These are phyloP conservation scores for Trialeurodes vaporariorum DNA, from an alignment of 1,140 invertebrate genomes.

Conservation along the genomic window DNA sequence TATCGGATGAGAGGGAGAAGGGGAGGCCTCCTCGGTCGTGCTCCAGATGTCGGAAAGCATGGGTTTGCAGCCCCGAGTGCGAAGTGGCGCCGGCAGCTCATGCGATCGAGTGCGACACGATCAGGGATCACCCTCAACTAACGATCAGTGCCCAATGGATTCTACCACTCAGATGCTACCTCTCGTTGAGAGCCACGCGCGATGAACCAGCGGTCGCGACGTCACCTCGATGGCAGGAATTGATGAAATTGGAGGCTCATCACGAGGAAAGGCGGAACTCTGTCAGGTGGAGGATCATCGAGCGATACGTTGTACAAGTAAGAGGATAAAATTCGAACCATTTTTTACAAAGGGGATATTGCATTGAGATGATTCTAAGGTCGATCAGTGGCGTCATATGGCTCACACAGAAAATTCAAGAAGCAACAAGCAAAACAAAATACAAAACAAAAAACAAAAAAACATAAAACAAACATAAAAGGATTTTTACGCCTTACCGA, in stretches of 20 bases:
- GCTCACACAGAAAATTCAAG: too few species aligned
- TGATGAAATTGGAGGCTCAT: conserved; percentile 44
- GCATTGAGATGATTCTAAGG: too few species aligned
- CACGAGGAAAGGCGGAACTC: conserved; percentile 38
- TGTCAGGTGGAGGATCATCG: conserved; percentile 33
- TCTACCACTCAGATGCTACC: conserved; percentile 21
- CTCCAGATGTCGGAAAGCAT: conserved; percentile 41
- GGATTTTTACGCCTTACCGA: too few species aligned
- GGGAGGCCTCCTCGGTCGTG: conserved; percentile 34
- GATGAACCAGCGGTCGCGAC: neutral
- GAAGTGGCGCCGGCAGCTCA: conserved; percentile 22
- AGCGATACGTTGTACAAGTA: neutral
- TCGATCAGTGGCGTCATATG: too few species aligned
- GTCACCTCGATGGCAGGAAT: conserved; percentile 37
- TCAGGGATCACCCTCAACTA: neutral
- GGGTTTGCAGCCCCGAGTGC: conserved; percentile 39
- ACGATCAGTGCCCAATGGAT: conserved; percentile 13
- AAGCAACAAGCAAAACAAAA: too few species aligned
- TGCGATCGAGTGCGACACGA: neutral
- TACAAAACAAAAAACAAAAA: too few species aligned
- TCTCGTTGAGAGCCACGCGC: neutral
- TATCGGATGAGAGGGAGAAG: conserved; percentile 20
- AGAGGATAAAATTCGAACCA: too few species aligned
- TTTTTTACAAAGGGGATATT: too few species aligned
- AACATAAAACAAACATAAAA: too few species aligned